Evolutionary conservation across 2,113 vertebrate genomes (phyloP).

Genomic region (Tychaedon coryphoeus): DNA sequence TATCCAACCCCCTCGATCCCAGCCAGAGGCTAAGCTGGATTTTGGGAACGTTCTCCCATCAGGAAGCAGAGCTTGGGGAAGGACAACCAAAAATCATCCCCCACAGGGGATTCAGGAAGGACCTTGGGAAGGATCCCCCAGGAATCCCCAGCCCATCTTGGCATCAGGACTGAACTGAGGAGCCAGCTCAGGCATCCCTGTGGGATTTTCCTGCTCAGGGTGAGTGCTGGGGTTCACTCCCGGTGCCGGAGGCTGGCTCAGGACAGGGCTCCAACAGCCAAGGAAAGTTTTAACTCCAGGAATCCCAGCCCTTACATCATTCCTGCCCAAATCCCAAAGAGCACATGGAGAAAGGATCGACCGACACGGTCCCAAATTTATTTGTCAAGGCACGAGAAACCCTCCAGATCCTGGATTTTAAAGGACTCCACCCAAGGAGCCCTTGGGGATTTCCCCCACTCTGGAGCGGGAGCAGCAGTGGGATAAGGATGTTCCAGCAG

Average conservation of each 20-base stretch:
- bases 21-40: neutral
- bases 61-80: neutral
- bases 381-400: conserved; percentile 53
- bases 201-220: neutral
- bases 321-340: rapidly evolving
- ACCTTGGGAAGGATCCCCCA: rapidly evolving
- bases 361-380: conserved; percentile 52
- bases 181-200: rapidly evolving
- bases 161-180: rapidly evolving
- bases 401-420: conserved; percentile 35
- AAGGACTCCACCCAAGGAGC: neutral
- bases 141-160: neutral
- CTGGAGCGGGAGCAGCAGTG: neutral
- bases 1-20: neutral
- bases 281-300: neutral
- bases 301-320: neutral
- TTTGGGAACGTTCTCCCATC: neutral
- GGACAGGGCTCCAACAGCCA: too few species aligned
- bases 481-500: rapidly evolving
- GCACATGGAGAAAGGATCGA: rapidly evolving
- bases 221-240: too few species aligned
- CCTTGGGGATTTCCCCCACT: neutral
- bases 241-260: too few species aligned
- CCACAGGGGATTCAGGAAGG: too few species aligned
- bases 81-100: neutral